Evolutionary conservation across 2,113 vertebrate species (phyloP).

Genomic region (Spea bombifrons): DNA sequence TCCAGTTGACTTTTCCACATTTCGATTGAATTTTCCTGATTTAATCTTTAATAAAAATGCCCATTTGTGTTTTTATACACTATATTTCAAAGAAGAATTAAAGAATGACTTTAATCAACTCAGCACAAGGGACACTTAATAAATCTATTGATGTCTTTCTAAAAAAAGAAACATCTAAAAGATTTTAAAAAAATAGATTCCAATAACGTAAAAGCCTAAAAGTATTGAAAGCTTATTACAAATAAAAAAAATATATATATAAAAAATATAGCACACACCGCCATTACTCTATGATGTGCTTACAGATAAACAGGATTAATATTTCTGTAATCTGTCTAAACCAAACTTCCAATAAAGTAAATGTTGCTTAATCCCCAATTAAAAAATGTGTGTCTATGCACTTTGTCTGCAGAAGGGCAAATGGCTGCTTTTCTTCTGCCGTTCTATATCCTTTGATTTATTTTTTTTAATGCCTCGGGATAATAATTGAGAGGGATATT

Average conservation of each 20-base stretch:
- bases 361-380: not conserved
- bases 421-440: not conserved
- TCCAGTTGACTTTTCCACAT: no score
- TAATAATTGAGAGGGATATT: constrained; percentile 4
- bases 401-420: not conserved
- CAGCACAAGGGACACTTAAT: no score
- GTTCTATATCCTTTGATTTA: constrained; percentile 11
- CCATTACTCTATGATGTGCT: not conserved
- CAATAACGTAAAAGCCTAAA: no score
- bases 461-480: constrained; percentile 17
- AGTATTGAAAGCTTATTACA: no score
- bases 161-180: no score
- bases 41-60: no score
- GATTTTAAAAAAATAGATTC: no score
- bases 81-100: no score
- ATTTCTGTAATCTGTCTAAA: not conserved
- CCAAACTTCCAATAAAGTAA: not conserved
- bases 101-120: no score
- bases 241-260: not conserved
- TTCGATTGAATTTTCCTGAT: no score
- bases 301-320: not conserved
- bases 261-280: not conserved
- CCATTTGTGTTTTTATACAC: no score
- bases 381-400: not conserved
- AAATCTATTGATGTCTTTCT: no score